Percentiles rank a stretch among this genome's conserved stretches.
Evolutionary conservation across 2,888 invertebrate species (phyloP).

Genomic region (Celastrina argiolus): DNA sequence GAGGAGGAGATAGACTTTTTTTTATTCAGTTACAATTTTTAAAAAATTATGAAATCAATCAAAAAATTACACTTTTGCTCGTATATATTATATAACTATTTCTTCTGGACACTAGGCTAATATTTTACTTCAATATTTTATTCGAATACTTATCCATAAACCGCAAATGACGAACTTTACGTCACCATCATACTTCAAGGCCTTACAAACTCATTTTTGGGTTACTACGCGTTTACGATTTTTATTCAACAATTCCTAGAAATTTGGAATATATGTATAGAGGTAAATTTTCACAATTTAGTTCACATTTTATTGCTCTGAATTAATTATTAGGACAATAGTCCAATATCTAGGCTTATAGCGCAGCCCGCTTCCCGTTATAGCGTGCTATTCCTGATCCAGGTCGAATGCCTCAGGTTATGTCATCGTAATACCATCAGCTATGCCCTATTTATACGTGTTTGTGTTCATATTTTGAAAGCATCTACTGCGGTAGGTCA

Average conservation of each 20-base stretch:
- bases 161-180: too few species aligned
- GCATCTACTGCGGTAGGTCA: neutral
- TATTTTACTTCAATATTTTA: too few species aligned
- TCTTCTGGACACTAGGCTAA: too few species aligned
- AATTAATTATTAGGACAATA: conserved; percentile 1
- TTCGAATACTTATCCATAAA: too few species aligned
- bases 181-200: too few species aligned
- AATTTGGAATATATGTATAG: neutral
- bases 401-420: conserved; percentile 5
- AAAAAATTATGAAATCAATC: too few species aligned
- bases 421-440: conserved; percentile 5
- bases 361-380: conserved; percentile 3
- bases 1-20: too few species aligned
- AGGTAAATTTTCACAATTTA: neutral
- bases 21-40: too few species aligned
- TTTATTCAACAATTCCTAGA: neutral
- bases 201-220: too few species aligned
- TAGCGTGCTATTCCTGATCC: conserved; percentile 17
- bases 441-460: neutral
- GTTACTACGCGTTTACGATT: neutral
- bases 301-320: neutral
- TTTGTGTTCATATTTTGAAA: neutral
- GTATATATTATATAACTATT: too few species aligned
- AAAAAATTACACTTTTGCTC: too few species aligned
- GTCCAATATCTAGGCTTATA: neutral